Conservation (phyloP, 2,113 vertebrate species). For the Alces alces region DNA sequence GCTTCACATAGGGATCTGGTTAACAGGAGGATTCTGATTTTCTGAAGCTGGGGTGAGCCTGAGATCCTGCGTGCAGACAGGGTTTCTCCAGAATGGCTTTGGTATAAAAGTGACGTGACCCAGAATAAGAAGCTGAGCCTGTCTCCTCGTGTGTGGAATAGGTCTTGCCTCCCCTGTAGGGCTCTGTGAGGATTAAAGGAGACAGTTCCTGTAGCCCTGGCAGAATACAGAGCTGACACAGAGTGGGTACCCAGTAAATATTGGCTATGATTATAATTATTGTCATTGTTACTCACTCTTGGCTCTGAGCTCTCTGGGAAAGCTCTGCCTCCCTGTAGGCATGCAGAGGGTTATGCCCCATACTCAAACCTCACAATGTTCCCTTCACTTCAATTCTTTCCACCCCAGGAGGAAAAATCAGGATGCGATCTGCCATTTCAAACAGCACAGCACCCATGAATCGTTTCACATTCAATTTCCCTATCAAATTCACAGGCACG, state of each 20-base stretch:
- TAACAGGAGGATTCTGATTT: not conserved
- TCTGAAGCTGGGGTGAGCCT: not conserved
- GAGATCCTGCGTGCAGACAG: not conserved
- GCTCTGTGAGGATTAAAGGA: not conserved
- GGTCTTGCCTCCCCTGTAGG: not conserved
- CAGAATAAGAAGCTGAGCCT: not conserved
- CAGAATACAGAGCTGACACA: too few species aligned
- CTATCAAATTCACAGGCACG: conserved; percentile 54
- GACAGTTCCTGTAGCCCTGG: not conserved
- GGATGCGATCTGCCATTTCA: not conserved
- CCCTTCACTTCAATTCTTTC: not conserved
- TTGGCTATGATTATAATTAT: rapidly evolving
- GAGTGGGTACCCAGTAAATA: rapidly evolving
- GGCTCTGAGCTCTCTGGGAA: not conserved
- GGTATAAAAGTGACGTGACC: not conserved
- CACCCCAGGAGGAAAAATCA: not conserved
- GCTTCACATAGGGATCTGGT: not conserved
- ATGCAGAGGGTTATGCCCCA: not conserved
- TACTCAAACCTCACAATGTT: not conserved
- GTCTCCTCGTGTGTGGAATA: not conserved
- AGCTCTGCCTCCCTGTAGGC: not conserved
- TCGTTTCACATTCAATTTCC: conserved; percentile 43
- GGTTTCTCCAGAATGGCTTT: not conserved
- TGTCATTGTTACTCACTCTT: rapidly evolving
- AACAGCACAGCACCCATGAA: not conserved